Evolutionary conservation across 2,888 invertebrate genomes (phyloP), one percentile per base, ranked within the genome.

Genomic region (Torymus aiolomorphi): DNA sequence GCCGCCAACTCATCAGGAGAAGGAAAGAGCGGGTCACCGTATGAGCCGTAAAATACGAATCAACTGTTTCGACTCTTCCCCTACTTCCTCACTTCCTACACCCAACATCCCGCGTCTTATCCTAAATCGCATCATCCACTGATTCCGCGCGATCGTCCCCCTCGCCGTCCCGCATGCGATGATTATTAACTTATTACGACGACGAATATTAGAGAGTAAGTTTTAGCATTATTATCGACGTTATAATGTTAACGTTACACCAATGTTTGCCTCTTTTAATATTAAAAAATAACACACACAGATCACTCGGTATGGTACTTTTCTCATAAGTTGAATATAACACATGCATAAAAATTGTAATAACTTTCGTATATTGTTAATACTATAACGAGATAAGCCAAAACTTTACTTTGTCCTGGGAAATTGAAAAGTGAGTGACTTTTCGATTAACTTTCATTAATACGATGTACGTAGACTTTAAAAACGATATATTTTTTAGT

Each of bases 251-350:
- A 74, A 81, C 73, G 72, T 78, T 67, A 76, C 66, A 74, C 81
- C 74, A 77, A 79, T n/a, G 67, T 82, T 80, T 82, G 79, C 79
- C 76, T 82, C 82, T 77, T 77, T 80, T 74, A 76, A 78, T 73
- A 81, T 69, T 69, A 70, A 57, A 12, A 70, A 14, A 14, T 57
- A 16, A 67, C 71, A 76, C 57, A 62, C 56, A 56, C 20, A 16
- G 49, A 20, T 20, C 20, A 20, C 20, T 20, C 20, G 49, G 57
- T 65, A 75, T 56, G 31, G 5, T 52, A 57, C 20, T 16, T 59
- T 72, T 79, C 16, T 66, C n/a, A 69, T 75, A 52, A 79, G 57
- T 79, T 79, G 20, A 14, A 79, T 71, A 71, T 54, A 20, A 4
- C 31, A 73, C n/a, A 65, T 49, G 5, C 16, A 20, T 24, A 18